Evolutionary conservation across 2,797 vertebrate species (phyloP).

Genomic region (Remorina albescens): DNA sequence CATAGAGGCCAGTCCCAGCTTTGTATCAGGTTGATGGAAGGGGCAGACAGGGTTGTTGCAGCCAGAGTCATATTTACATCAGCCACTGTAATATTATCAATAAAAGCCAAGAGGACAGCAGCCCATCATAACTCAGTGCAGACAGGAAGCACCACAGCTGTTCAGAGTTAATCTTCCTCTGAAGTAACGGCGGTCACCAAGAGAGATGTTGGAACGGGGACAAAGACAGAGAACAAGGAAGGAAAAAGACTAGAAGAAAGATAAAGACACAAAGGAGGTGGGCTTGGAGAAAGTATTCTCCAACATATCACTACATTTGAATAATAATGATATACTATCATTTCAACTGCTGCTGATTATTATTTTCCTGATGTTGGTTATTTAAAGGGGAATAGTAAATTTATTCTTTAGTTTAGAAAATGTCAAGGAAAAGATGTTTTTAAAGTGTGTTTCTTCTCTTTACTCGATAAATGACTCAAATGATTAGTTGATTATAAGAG

Average conservation of each 20-base stretch:
- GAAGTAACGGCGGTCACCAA: slow-evolving; percentile 41
- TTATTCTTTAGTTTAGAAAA: not conserved
- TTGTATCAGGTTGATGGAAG: slow-evolving; percentile 48
- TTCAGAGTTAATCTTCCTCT: slow-evolving; percentile 70
- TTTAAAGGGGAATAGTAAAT: not conserved
- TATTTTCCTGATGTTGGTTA: not conserved
- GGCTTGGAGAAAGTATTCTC: not conserved
- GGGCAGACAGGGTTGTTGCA: slow-evolving; percentile 51
- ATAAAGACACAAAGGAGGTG: slow-evolving; percentile 14
- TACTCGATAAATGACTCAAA: not conserved
- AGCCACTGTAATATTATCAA: slow-evolving; percentile 82
- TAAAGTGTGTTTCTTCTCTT: not conserved
- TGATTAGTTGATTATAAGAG: not conserved
- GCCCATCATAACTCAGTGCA: slow-evolving; percentile 74
- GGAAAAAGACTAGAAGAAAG: not conserved
- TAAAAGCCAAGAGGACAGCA: slow-evolving; percentile 79
- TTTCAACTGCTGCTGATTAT: not conserved
- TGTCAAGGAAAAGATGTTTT: not conserved
- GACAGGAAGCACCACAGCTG: slow-evolving; percentile 79
- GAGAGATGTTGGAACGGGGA: slow-evolving; percentile 45
- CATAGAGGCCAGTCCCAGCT: slow-evolving; percentile 20
- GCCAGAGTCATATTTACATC: slow-evolving; percentile 80
- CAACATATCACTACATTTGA: not conserved
- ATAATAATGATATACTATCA: not conserved
- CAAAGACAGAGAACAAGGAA: slow-evolving; percentile 16